These are phyloP conservation scores for Sula dactylatra DNA, from an alignment of 2,113 vertebrate genomes.

Conservation along the genomic window DNA sequence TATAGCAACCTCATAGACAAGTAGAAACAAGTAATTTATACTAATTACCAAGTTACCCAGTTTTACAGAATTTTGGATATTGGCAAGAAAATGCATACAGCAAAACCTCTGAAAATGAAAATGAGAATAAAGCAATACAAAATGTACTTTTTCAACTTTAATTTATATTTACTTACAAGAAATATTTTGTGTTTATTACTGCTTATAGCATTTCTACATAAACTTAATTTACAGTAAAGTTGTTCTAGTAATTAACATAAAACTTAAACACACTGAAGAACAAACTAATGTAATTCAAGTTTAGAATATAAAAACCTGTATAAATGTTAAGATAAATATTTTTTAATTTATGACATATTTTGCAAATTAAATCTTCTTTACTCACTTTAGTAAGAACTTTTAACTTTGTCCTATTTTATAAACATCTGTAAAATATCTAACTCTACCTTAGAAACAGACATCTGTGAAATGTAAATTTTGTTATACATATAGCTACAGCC, in stretches of 20 bases:
- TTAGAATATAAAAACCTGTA: neutral
- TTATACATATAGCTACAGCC: neutral
- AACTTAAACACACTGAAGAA: neutral
- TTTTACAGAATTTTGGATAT: neutral
- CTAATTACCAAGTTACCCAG: neutral
- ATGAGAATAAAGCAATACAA: neutral
- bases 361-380: neutral
- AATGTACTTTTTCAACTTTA: neutral
- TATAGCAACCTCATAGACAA: neutral
- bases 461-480: neutral
- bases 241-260: neutral
- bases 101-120: neutral
- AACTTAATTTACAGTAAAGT: neutral
- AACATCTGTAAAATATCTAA: neutral
- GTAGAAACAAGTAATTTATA: neutral
- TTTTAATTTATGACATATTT: neutral
- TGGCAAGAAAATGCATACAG: neutral
- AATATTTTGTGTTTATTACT: neutral
- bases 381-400: neutral
- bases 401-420: neutral
- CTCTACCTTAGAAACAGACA: neutral
- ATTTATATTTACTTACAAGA: neutral
- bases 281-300: neutral
- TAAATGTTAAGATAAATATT: neutral
- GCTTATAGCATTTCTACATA: neutral